Conservation (phyloP, 2,797 vertebrate species). For the Rhinella marina region DNA sequence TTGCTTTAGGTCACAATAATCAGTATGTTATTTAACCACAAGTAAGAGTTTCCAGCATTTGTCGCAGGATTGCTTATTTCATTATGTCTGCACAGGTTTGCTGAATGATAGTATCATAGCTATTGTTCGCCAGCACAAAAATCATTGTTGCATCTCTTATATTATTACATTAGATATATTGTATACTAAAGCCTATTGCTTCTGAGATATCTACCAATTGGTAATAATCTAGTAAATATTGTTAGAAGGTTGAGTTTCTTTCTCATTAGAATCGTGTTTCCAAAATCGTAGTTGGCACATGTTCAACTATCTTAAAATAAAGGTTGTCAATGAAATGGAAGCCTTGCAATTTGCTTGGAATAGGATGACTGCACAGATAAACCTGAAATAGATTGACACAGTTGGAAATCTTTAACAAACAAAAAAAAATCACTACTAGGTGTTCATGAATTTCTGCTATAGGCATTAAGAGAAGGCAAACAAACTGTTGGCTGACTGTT, state of each 20-base stretch:
- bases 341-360: constrained; percentile 3
- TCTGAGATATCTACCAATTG: not conserved
- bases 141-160: not conserved
- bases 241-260: not conserved
- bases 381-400: constrained; percentile 19
- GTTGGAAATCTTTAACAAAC: not conserved
- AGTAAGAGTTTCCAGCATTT: constrained; percentile 2
- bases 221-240: not conserved
- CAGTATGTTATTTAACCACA: constrained; percentile 37
- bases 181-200: not conserved
- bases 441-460: not conserved
- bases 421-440: not conserved
- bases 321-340: not conserved
- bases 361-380: constrained; percentile 18
- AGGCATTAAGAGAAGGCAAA: not conserved
- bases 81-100: not conserved
- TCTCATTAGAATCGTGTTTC: not conserved
- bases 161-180: not conserved
- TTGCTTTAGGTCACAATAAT: constrained; percentile 37
- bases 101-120: not conserved
- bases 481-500: not conserved
- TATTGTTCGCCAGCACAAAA: not conserved
- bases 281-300: not conserved
- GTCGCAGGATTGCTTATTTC: constrained; percentile 8
- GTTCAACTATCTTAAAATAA: not conserved